Base-by-base conservation (phyloP, 1,140 invertebrate species). In the Polypedilum pembai region DNA sequence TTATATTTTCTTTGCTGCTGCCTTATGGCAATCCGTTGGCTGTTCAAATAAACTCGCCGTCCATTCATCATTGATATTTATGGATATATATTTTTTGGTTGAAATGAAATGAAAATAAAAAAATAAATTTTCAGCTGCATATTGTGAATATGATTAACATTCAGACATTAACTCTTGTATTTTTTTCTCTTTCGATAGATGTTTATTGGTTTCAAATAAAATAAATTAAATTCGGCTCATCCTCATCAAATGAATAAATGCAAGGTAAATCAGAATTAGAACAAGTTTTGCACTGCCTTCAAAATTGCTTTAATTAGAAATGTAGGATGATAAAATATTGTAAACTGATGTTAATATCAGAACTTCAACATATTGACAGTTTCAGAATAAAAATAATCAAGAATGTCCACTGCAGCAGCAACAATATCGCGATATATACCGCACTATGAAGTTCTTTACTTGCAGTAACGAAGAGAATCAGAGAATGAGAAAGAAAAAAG, bases 51-150 rank as follows among this genome's bases (percentile, higher is more conserved):
- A 69, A 69, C 20, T 69, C 20, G 20, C 65, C 65, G 65, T 69
- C 65, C 65, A 69, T 69, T 69, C 65, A 69, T 69, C 65, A 69
- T 69, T 69, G 20, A 69, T 69, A 69, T 69, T 69, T 69, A 69
- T 69, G 65, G 65, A 69, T 69, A 18, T 18, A 5, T 69, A 21
- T 18, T 18, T 69, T 21, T 69, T 20, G 1, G 10, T 15, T 3
- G 45, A 12, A 17, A 56, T 56, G 45, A 56, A 56, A 12, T 56
- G 45, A 3, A 17, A 15, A n/a, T n/a, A 8, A 12, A 56, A 33
- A 33, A 33, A 33, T 33, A 56, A 56, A 56, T 56, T 56, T 12
- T 56, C 12, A n/a, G 45, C 45, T 56, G 45, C 45, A 56, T 56
- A n/a, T 56, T 20, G 20, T 69, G 65, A 69, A 69, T 69, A 20